Percentiles rank a stretch among this genome's conserved stretches.
phyloP scores from a whole-genome alignment of 2,113 vertebrate genomes.

The Phocoena sinus region DNA sequence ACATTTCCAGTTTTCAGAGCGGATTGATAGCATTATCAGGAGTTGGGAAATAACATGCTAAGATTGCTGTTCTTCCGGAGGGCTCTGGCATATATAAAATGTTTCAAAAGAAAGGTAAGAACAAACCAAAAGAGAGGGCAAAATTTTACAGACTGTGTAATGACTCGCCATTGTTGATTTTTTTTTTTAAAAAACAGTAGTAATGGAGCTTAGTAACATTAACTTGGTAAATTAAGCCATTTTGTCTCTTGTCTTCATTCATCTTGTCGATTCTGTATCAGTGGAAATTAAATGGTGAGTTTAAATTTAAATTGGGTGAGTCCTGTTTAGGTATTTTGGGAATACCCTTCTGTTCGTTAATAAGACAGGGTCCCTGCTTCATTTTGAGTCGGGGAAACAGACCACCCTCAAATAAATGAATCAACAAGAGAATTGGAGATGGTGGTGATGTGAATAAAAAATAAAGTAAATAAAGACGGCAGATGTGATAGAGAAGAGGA shows the following conservation, averaged over 20 bases:
- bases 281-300: not conserved
- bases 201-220: not conserved
- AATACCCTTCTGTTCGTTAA: not conserved
- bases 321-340: not conserved
- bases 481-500: not conserved
- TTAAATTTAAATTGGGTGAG: not conserved
- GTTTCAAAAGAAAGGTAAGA: not conserved
- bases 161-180: not conserved
- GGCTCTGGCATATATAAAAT: not conserved
- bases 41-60: not conserved
- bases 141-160: not conserved
- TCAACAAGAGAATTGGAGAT: not conserved
- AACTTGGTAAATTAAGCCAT: not conserved
- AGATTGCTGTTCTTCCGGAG: not conserved
- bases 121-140: not conserved
- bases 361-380: not conserved
- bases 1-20: not conserved
- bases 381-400: not conserved
- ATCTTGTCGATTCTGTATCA: not conserved
- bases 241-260: not conserved
- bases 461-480: not conserved
- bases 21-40: not conserved
- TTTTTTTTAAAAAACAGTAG: not conserved
- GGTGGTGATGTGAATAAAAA: not conserved
- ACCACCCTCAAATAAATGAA: not conserved